Evolutionary conservation across 1,140 invertebrate genomes (phyloP).

Genomic region (Euschistus heros): DNA sequence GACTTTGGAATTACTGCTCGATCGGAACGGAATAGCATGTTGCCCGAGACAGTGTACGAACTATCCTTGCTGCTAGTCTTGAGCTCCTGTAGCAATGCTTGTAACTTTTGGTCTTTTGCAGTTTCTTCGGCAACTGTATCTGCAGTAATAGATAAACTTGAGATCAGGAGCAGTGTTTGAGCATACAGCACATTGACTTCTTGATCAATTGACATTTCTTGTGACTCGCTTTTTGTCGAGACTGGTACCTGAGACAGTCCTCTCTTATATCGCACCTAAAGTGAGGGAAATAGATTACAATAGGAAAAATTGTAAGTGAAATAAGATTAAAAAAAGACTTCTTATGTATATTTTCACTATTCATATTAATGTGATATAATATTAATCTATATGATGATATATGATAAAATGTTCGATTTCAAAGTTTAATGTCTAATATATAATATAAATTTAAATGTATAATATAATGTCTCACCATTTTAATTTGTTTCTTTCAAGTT

Average conservation of each 20-base stretch:
- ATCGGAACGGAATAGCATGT: conserved; percentile 3
- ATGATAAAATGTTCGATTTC: no score
- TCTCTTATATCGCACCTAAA: conserved; percentile 26
- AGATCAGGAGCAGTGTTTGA: conserved; percentile 3
- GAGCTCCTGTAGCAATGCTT: not conserved
- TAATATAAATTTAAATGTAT: no score
- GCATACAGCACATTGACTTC: not conserved
- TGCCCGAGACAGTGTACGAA: not conserved
- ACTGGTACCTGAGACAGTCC: conserved; percentile 14
- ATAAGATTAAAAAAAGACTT: no score
- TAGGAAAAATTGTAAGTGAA: no score
- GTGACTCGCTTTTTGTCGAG: not conserved
- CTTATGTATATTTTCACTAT: no score
- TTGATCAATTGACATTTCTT: no score
- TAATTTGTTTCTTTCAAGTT: no score
- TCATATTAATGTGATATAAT: no score
- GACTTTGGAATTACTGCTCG: conserved; percentile 6
- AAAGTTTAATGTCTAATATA: no score
- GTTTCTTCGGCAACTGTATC: not conserved
- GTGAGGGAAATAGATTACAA: no score
- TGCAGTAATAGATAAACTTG: not conserved
- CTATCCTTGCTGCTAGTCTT: not conserved
- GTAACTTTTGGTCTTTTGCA: not conserved
- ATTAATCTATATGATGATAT: no score
- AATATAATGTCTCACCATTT: no score